These are phyloP conservation scores for Anolis carolinensis DNA, from an alignment of 2,113 vertebrate genomes.

Conservation along the genomic window DNA sequence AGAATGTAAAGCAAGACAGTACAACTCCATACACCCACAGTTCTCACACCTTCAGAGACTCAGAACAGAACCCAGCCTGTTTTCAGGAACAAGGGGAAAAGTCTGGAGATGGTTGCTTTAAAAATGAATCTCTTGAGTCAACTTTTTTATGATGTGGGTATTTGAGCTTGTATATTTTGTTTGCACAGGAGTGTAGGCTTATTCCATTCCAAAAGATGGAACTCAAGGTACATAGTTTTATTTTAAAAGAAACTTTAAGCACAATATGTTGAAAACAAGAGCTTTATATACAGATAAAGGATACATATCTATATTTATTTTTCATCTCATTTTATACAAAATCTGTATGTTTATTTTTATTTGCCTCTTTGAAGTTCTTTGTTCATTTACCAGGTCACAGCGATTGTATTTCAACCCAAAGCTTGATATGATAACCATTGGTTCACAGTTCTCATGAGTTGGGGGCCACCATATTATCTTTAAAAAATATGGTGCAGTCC, in stretches of 20 bases:
- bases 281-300: conserved; percentile 73
- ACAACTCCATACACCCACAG: conserved; percentile 51
- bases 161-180: conserved; percentile 76
- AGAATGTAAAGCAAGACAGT: conserved; percentile 65
- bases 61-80: conserved; percentile 54
- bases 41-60: conserved; percentile 55
- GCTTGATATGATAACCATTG: conserved; percentile 27
- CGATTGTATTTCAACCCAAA: conserved; percentile 46
- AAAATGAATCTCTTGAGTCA: conserved; percentile 69
- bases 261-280: conserved; percentile 72
- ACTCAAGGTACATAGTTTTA: conserved; percentile 77
- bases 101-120: conserved; percentile 29
- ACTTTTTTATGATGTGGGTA: conserved; percentile 75
- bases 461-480: background rate
- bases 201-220: conserved; percentile 73
- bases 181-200: conserved; percentile 88
- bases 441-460: conserved; percentile 36
- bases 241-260: conserved; percentile 75
- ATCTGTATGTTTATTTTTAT: conserved; percentile 45
- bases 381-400: conserved; percentile 30
- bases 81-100: conserved; percentile 58
- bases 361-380: conserved; percentile 41
- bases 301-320: conserved; percentile 67
- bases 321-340: conserved; percentile 78
- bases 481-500: conserved; percentile 24